Conservation (phyloP, 2,888 invertebrate genomes). For the Lasioglossum oenotherae region DNA sequence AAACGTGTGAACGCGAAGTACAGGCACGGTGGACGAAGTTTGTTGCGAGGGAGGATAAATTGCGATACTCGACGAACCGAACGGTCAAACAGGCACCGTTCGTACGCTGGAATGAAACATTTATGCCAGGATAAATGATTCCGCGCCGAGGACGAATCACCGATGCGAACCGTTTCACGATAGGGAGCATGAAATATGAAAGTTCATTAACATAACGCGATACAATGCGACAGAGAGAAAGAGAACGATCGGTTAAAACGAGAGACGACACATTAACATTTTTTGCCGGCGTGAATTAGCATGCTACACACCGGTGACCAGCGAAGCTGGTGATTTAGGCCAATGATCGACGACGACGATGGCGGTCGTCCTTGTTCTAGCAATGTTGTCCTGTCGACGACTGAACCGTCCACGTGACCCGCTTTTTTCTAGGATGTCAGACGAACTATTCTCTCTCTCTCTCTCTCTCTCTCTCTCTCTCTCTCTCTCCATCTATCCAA, state of each 20-base stretch:
- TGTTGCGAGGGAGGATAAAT: not conserved
- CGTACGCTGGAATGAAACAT: not conserved
- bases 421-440: constrained; percentile 63
- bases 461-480: not conserved
- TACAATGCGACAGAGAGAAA: not conserved
- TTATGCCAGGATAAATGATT: not conserved
- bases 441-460: constrained; percentile 33
- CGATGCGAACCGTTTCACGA: constrained; percentile 14
- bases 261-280: constrained; percentile 50
- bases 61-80: not conserved
- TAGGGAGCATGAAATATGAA: constrained; percentile 30
- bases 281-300: constrained; percentile 58
- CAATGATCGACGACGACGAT: constrained; percentile 56
- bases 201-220: constrained; percentile 14
- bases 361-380: constrained; percentile 65
- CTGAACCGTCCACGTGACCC: constrained; percentile 55
- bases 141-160: too few relatives aligned
- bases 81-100: not conserved
- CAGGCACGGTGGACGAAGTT: not conserved
- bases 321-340: constrained; percentile 63
- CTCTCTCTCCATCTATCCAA: not conserved
- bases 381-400: constrained; percentile 64
- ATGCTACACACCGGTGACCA: constrained; percentile 56
- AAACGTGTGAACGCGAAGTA: not conserved
- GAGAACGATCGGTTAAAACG: constrained; percentile 34